These are phyloP conservation scores for Podarcis cretensis DNA, from an alignment of 2,113 vertebrate genomes.

Conservation along the genomic window DNA sequence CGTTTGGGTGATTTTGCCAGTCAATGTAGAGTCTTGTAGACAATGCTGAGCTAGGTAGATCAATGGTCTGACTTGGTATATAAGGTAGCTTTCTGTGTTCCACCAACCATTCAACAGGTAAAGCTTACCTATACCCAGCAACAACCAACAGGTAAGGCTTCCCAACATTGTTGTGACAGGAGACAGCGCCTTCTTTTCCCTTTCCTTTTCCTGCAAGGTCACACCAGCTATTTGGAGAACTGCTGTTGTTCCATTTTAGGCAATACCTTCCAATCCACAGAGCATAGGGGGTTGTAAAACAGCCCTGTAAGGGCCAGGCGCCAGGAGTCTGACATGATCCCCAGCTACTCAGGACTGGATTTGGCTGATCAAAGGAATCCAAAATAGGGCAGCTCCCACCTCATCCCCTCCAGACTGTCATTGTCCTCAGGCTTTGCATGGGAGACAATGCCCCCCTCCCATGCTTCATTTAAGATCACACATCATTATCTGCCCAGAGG, in stretches of 20 bases:
- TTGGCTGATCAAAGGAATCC: conserved; percentile 39
- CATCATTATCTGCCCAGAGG: conserved; percentile 53
- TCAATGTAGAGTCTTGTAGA: too few relatives aligned
- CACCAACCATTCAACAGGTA: neutral
- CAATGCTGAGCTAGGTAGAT: too few relatives aligned
- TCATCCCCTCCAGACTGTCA: conserved; percentile 47
- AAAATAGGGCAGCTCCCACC: conserved; percentile 39
- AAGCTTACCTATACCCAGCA: neutral
- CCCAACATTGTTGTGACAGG: neutral
- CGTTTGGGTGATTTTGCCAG: neutral
- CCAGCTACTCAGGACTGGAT: neutral
- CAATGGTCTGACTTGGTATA: too few relatives aligned
- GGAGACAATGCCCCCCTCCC: conserved; percentile 25
- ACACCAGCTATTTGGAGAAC: neutral
- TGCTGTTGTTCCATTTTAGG: neutral
- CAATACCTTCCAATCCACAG: neutral
- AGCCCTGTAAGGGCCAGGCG: neutral
- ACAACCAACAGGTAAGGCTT: neutral
- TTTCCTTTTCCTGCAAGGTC: neutral
- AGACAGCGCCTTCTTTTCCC: neutral
- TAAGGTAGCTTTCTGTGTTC: too few relatives aligned
- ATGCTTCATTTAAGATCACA: conserved; percentile 48
- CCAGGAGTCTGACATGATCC: conserved; percentile 21
- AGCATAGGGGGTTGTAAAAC: neutral
- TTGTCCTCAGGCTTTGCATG: conserved; percentile 39